phyloP scores from a whole-genome alignment of 2,888 invertebrate genomes.

The Philaethria dido region DNA sequence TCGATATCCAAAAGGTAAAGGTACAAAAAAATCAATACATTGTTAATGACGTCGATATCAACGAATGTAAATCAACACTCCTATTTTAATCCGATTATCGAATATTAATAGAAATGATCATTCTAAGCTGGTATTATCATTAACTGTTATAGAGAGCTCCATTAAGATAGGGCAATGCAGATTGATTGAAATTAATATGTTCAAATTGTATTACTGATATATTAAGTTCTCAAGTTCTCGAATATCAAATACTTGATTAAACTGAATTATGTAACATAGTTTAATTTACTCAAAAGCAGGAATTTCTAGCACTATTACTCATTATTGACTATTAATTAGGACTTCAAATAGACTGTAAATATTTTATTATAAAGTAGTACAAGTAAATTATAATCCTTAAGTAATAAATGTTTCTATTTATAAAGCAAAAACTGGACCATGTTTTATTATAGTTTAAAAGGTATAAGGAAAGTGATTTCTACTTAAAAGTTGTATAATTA shows the following conservation, averaged over 20 bases:
- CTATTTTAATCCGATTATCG: conserved; percentile 33
- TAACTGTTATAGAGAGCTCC: conserved; percentile 19
- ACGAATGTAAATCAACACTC: not conserved
- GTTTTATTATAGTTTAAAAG: not conserved
- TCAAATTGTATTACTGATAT: conserved; percentile 16
- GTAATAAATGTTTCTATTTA: not conserved
- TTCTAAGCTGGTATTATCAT: conserved; percentile 27
- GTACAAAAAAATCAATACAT: no score
- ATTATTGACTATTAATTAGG: not conserved
- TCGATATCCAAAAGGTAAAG: no score
- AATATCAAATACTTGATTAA: conserved; percentile 12
- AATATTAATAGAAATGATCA: conserved; percentile 35
- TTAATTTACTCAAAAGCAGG: not conserved
- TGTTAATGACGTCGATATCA: not conserved
- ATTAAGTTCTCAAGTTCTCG: not conserved
- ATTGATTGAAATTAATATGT: conserved; percentile 23
- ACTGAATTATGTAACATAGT: conserved; percentile 4
- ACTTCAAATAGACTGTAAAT: no score
- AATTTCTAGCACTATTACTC: not conserved
- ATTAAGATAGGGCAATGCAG: conserved; percentile 24
- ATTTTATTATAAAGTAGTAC: not conserved
- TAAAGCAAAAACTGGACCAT: not conserved
- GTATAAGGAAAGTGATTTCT: not conserved
- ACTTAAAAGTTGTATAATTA: not conserved
- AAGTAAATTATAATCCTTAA: not conserved